Base-by-base conservation (phyloP, 1,140 invertebrate species). In the Hyphantria cunea region DNA sequence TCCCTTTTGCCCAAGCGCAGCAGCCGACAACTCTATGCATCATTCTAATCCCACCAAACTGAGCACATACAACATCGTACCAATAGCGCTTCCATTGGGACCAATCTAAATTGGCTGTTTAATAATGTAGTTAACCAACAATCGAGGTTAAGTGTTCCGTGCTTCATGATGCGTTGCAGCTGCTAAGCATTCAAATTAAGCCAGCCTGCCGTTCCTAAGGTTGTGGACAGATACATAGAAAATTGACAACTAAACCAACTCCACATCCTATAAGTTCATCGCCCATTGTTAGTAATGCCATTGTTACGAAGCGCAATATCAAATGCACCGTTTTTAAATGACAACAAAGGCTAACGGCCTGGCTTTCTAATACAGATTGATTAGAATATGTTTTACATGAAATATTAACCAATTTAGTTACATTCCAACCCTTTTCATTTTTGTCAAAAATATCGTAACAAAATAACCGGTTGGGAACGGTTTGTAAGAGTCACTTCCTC, bases 1-100 rank as follows among this genome's bases (percentile, higher is more conserved):
- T 90, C 87, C 84, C 87, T 90, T 90, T 90, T 87, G 83, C 87
- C 84, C 73, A 78, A 71, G 81, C 84, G 78, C 86, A 87, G 84
- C 86, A 88, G 85, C 84, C 86, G 74, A 79, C 72, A 76, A 73
- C 74, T 69, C 72, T 79, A 80, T 83, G 78, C 76, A 86, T 77
- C 77, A 74, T 53, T 80, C 80, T 83, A 80, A 84, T 64, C 75
- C 82, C 64, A 71, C 82, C 70, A 71, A 68, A 70, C 15, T 37
- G 58, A 60, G 50, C 37, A 15, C 34, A 56, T 64, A 66, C 56
- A 63, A 34, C 59, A 48, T 53, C 32, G 50, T 6, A 70, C 62
- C 34, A 39, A 6, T 10, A 33, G 11, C 47, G 13, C 39, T 9
- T 34, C 33, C 44, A 48, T 42, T 49, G 42, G 52, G 32, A 55